These are phyloP conservation scores for Cistogaster globosa DNA, from an alignment of 2,888 invertebrate genomes.

Conservation along the genomic window DNA sequence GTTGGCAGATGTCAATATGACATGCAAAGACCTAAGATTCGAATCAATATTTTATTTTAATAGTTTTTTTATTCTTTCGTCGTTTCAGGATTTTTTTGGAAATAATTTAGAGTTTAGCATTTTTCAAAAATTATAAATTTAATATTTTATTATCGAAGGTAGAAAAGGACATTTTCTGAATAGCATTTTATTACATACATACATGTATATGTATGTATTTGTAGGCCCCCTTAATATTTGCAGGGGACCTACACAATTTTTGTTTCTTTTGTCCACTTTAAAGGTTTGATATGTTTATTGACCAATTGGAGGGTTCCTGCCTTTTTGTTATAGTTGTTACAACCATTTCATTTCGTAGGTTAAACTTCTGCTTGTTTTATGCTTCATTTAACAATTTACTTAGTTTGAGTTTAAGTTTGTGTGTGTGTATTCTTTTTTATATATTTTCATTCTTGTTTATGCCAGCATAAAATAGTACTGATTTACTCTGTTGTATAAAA, in stretches of 20 bases:
- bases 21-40: slow-evolving; percentile 53
- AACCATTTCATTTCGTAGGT: slow-evolving; percentile 32
- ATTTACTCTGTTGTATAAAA: slow-evolving; percentile 19
- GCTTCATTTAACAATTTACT: slow-evolving; percentile 62
- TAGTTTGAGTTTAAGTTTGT: slow-evolving; percentile 2
- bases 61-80: too few species aligned
- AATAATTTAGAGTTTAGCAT: background rate
- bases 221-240: background rate
- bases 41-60: background rate
- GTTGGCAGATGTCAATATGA: slow-evolving; percentile 68
- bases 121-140: background rate
- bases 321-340: background rate
- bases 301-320: slow-evolving; percentile 10
- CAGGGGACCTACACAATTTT: background rate
- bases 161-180: background rate
- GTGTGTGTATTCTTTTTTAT: background rate
- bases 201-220: background rate
- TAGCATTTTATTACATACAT: too few species aligned
- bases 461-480: slow-evolving; percentile 55
- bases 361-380: slow-evolving; percentile 48
- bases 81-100: too few species aligned
- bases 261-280: background rate
- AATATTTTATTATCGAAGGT: background rate
- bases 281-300: slow-evolving; percentile 29
- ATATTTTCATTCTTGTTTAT: slow-evolving; percentile 41